Percentiles rank a stretch among this genome's conserved stretches.
Evolutionary conservation across 2,797 vertebrate genomes (phyloP).

Genomic region (Myotis pilosus): DNA sequence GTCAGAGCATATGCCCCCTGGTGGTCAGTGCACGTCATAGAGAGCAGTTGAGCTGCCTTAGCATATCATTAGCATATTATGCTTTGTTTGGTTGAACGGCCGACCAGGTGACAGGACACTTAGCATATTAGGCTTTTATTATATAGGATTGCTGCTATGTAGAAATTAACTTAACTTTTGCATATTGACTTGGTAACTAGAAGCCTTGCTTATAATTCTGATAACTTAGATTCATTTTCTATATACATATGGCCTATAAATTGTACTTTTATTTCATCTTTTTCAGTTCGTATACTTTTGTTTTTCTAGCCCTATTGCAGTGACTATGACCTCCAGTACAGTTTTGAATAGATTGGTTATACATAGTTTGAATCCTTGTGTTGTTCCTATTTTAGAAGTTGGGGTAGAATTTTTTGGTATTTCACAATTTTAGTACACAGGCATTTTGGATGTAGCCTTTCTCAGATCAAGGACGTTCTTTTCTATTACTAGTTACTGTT

Average conservation of each 20-base stretch:
- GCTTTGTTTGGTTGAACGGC: no score
- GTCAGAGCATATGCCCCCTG: no score
- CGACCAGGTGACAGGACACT: no score
- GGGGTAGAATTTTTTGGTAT: not conserved
- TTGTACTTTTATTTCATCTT: constrained; percentile 19
- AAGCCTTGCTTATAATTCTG: constrained; percentile 36
- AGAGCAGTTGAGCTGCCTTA: no score
- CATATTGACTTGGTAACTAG: constrained; percentile 17
- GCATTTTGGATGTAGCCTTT: constrained; percentile 7
- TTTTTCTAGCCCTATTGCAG: not conserved
- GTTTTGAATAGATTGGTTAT: not conserved
- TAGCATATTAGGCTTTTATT: no score
- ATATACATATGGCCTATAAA: not conserved
- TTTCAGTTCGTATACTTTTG: not conserved
- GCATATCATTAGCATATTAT: no score
- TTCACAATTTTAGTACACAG: not conserved
- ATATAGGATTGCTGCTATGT: not conserved
- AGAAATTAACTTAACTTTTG: constrained; percentile 35
- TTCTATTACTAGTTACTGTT: not conserved
- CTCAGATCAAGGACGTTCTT: constrained; percentile 1
- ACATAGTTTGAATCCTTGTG: not conserved
- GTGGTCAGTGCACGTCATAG: no score
- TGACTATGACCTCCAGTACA: not conserved
- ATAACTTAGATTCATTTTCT: constrained; percentile 25
- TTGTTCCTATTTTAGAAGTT: constrained; percentile 44